Conservation (phyloP, 2,797 vertebrate species). For the Coreius guichenoti region DNA sequence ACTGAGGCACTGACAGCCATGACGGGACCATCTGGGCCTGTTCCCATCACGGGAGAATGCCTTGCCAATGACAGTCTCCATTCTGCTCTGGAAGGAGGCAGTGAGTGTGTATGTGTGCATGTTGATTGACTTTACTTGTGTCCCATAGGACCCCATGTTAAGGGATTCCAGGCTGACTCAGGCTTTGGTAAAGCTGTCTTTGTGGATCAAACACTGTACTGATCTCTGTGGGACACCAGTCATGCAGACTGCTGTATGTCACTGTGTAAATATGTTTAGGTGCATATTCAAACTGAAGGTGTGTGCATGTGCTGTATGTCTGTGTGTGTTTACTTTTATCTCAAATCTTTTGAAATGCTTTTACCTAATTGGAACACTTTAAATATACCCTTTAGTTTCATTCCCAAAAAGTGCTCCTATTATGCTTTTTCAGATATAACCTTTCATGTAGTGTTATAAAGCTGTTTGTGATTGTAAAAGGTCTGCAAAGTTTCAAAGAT, state of each 20-base stretch:
- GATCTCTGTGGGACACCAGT: constrained; percentile 65
- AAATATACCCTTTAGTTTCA: neutral
- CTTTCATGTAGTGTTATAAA: neutral
- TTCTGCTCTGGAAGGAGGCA: constrained; percentile 54
- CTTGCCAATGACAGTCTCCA: constrained; percentile 71
- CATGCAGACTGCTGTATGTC: neutral
- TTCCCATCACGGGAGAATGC: constrained; percentile 68
- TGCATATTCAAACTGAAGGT: neutral
- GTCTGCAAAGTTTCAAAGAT: neutral
- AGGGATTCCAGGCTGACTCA: constrained; percentile 62
- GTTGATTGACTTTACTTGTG: constrained; percentile 40
- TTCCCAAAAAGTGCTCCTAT: neutral
- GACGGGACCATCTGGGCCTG: constrained; percentile 82
- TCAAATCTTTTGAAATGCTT: neutral
- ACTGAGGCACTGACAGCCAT: constrained; percentile 76
- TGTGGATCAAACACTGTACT: constrained; percentile 75
- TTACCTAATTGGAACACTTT: neutral
- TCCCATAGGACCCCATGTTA: constrained; percentile 69
- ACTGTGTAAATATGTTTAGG: constrained; percentile 16
- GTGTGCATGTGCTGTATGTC: neutral
- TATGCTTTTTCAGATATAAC: neutral
- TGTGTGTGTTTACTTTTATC: constrained; percentile 7
- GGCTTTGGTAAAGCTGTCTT: constrained; percentile 66
- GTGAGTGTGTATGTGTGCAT: constrained; percentile 17
- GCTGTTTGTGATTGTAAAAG: neutral